A percentile compares a stretch with the other conserved stretches of the same genome.
Conservation (phyloP, 2,113 vertebrate species). For the Sigmodon hispidus region DNA sequence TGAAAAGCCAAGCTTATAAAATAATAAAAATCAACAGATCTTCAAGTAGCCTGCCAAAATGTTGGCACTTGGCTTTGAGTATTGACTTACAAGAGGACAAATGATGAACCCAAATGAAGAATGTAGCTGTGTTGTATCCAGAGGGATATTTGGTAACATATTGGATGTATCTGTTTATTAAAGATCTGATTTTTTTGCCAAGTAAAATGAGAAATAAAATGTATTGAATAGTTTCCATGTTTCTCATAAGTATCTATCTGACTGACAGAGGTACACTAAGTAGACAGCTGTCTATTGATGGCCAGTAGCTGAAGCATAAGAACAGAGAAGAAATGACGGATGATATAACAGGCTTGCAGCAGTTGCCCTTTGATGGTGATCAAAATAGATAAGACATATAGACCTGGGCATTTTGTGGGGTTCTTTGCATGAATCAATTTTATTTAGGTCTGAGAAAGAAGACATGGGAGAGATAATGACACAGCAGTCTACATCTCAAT, state of each 20-base stretch:
- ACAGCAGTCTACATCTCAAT: neutral
- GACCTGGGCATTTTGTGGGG: neutral
- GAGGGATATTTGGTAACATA: neutral
- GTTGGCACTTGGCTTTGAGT: conserved; percentile 31
- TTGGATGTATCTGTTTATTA: neutral
- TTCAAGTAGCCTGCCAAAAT: conserved; percentile 58
- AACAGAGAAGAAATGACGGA: neutral
- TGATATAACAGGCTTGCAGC: neutral
- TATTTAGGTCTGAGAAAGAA: neutral
- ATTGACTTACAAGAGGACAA: conserved; percentile 43
- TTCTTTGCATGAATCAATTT: neutral
- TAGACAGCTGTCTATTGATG: neutral
- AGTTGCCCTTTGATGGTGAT: neutral
- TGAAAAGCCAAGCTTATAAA: conserved; percentile 5
- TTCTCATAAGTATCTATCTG: neutral
- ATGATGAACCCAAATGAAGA: neutral
- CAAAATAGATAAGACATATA: neutral
- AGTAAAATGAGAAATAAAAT: neutral
- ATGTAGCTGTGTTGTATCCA: neutral
- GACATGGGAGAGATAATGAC: neutral
- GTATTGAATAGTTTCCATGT: neutral
- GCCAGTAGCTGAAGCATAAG: neutral
- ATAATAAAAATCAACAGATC: conserved; percentile 34
- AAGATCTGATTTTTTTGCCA: neutral
- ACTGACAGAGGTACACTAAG: neutral